Percentiles rank a stretch among this genome's conserved stretches.
phyloP scores from a whole-genome alignment of 2,797 vertebrate species.

The Enteromius thamalakanensis region DNA sequence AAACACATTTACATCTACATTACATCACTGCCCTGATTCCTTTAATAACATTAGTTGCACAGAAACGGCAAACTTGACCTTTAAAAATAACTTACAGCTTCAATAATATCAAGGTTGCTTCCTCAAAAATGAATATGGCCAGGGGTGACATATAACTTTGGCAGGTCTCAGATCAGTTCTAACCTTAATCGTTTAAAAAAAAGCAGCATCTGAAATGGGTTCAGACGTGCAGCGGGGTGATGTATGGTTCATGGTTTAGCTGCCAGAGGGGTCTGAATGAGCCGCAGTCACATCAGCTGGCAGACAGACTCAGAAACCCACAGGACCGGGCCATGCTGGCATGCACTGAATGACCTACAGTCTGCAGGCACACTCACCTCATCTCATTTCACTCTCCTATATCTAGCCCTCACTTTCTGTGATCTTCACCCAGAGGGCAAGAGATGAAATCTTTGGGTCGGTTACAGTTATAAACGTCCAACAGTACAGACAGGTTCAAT shows the following conservation, averaged over 20 bases:
- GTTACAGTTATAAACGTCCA: conserved; percentile 17
- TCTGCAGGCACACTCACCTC: conserved; percentile 60
- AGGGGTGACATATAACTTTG: neutral
- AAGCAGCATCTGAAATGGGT: neutral
- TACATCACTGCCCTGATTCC: neutral
- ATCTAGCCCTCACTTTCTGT: conserved; percentile 15
- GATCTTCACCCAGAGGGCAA: conserved; percentile 20
- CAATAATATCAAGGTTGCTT: neutral
- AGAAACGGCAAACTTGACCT: neutral
- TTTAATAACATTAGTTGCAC: neutral
- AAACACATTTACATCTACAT: neutral
- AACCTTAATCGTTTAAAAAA: neutral
- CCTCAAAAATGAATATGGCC: neutral
- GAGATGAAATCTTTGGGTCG: neutral
- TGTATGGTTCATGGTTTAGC: conserved; percentile 21
- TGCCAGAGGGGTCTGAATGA: conserved; percentile 60
- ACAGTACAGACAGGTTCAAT: neutral
- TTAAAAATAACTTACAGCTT: neutral
- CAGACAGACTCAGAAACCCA: conserved; percentile 56
- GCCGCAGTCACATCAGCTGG: conserved; percentile 68
- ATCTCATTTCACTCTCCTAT: conserved; percentile 1
- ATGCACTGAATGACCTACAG: conserved; percentile 75
- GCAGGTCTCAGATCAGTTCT: conserved; percentile 2
- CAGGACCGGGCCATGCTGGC: conserved; percentile 68
- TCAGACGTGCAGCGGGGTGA: conserved; percentile 35